Percentiles rank a stretch among this genome's conserved stretches.
Conservation (phyloP, 2,888 invertebrate species). For the Gnatocerus cornutus region DNA sequence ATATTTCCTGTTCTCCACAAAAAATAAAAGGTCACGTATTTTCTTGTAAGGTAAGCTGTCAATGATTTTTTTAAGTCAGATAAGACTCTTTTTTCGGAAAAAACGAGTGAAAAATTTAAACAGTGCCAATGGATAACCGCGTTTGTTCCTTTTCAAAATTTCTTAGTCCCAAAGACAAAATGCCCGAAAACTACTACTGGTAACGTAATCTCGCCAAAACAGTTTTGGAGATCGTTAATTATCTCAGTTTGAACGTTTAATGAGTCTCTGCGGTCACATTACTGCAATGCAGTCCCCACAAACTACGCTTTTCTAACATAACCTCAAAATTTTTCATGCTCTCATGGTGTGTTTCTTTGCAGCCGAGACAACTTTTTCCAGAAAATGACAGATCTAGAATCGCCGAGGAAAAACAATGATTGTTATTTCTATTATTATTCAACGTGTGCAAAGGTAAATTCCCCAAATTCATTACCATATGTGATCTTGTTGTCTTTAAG, state of each 20-base stretch:
- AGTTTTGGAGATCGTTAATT: too few species aligned
- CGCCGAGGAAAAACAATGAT: slow-evolving; percentile 85
- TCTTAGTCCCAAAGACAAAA: slow-evolving; percentile 44
- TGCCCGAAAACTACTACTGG: slow-evolving; percentile 59
- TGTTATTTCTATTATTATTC: slow-evolving; percentile 94
- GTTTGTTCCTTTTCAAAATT: slow-evolving; percentile 20
- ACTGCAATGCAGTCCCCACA: neutral
- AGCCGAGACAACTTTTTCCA: slow-evolving; percentile 71
- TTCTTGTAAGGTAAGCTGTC: slow-evolving; percentile 53
- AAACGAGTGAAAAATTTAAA: slow-evolving; percentile 12
- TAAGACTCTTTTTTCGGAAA: slow-evolving; percentile 45
- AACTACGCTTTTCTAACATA: slow-evolving; percentile 50
- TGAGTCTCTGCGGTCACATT: neutral
- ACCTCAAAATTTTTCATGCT: slow-evolving; percentile 56
- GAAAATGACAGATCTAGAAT: slow-evolving; percentile 76
- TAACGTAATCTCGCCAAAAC: slow-evolving; percentile 50
- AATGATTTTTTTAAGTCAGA: slow-evolving; percentile 37
- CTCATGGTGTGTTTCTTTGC: slow-evolving; percentile 43
- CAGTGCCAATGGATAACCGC: neutral
- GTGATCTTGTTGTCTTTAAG: slow-evolving; percentile 70
- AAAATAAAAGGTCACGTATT: slow-evolving; percentile 55
- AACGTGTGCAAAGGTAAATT: slow-evolving; percentile 85
- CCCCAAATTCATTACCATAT: slow-evolving; percentile 47
- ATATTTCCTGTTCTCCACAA: slow-evolving; percentile 44
- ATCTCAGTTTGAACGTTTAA: too few species aligned